These are phyloP conservation scores for Hippocampus barbouri DNA, from an alignment of 2,113 vertebrate species.

Conservation along the genomic window DNA sequence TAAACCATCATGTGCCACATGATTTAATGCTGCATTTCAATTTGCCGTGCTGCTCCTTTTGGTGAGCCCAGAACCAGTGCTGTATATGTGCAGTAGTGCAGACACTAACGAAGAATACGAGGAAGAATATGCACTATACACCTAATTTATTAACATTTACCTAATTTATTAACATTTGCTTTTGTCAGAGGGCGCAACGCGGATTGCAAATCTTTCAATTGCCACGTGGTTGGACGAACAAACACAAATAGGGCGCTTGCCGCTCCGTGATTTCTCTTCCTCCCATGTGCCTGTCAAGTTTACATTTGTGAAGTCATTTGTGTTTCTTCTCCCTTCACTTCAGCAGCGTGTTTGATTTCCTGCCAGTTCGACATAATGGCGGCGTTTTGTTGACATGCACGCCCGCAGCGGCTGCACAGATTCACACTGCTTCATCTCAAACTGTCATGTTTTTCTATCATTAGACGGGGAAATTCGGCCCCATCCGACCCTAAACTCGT, in stretches of 20 bases:
- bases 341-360: constrained; percentile 48
- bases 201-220: background rate
- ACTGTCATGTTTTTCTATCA: constrained; percentile 30
- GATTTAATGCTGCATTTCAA: too few species aligned
- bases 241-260: background rate
- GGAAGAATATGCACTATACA: too few species aligned
- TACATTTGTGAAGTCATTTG: too few species aligned
- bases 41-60: too few species aligned
- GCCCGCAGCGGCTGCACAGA: constrained; percentile 19
- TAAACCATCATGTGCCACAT: too few species aligned
- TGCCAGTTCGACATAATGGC: constrained; percentile 49
- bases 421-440: constrained; percentile 21
- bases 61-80: too few species aligned
- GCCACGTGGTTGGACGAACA: background rate
- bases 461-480: constrained; percentile 16
- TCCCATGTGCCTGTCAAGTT: too few species aligned
- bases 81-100: too few species aligned
- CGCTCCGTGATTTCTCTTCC: background rate
- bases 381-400: constrained; percentile 36
- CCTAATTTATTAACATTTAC: too few species aligned
- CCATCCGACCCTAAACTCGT: background rate
- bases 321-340: constrained; percentile 25
- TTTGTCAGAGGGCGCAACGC: too few species aligned
- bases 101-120: too few species aligned
- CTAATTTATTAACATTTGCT: too few species aligned